phyloP scores from a whole-genome alignment of 2,888 invertebrate species.

The Platycheirus albimanus region DNA sequence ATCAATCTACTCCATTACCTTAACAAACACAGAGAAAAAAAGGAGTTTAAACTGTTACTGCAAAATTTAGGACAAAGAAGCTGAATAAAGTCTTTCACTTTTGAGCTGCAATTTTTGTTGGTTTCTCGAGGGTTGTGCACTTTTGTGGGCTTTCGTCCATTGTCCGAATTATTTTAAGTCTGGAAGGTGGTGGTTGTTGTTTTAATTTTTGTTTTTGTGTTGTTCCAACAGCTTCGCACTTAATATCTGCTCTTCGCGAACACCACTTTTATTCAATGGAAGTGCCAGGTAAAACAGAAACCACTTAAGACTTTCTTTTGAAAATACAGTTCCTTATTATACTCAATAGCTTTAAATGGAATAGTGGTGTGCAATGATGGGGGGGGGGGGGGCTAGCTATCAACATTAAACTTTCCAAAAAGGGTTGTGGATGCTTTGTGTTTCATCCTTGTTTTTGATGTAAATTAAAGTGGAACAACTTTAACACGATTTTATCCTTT shows the following conservation, averaged over 20 bases:
- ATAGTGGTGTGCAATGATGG: too few species aligned
- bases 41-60: neutral
- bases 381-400: neutral
- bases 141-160: neutral
- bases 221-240: slow-evolving; percentile 39
- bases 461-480: slow-evolving; percentile 53
- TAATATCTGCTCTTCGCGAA: slow-evolving; percentile 47
- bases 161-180: slow-evolving; percentile 1
- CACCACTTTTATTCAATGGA: slow-evolving; percentile 43
- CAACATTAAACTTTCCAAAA: slow-evolving; percentile 32
- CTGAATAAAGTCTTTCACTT: slow-evolving; percentile 67
- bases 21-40: slow-evolving; percentile 30
- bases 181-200: slow-evolving; percentile 2
- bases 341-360: neutral
- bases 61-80: slow-evolving; percentile 47
- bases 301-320: slow-evolving; percentile 49
- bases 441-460: slow-evolving; percentile 34
- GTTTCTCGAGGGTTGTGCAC: slow-evolving; percentile 33
- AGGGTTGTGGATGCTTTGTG: neutral
- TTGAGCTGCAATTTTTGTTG: slow-evolving; percentile 59
- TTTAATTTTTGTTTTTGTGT: neutral
- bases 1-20: slow-evolving; percentile 33
- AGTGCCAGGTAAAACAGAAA: slow-evolving; percentile 60
- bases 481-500: slow-evolving; percentile 45
- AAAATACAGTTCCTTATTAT: slow-evolving; percentile 1